Evolutionary conservation across 2,113 vertebrate genomes (phyloP).

Genomic region (Tylochromis polylepis): DNA sequence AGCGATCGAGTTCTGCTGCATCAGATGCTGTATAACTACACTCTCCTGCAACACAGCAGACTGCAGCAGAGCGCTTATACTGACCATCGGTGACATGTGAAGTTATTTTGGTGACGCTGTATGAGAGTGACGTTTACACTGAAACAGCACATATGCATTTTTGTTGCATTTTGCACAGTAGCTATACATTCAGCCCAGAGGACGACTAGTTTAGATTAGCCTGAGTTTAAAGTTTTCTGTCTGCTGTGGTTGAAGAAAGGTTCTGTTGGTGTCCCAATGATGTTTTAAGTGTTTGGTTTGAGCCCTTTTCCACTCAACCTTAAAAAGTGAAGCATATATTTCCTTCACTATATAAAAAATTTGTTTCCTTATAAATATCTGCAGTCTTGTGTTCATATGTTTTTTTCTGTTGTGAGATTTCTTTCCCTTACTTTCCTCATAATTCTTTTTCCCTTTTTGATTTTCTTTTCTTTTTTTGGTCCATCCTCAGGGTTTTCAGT

Average conservation of each 20-base stretch:
- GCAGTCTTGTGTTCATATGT: fast-evolving
- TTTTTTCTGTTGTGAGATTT: not conserved
- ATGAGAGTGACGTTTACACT: not conserved
- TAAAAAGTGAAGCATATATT: not conserved
- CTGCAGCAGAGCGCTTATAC: not conserved
- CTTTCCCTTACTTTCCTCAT: not conserved
- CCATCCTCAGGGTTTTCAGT: fast-evolving
- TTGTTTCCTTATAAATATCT: not conserved
- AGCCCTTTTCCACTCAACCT: not conserved
- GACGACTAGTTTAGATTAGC: not conserved
- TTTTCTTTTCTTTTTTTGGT: no score
- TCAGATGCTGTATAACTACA: not conserved
- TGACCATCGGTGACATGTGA: not conserved
- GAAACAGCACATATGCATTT: not conserved
- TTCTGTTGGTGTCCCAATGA: not conserved
- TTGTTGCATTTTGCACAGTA: not conserved
- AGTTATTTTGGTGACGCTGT: not conserved
- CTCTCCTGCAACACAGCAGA: not conserved
- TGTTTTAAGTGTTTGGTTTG: no score
- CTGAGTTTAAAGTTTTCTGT: not conserved
- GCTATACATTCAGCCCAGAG: not conserved
- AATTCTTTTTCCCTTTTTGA: not conserved
- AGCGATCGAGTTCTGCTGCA: not conserved
- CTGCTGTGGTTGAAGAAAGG: not conserved
- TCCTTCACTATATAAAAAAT: not conserved